Evolutionary conservation across 1,140 invertebrate species (phyloP), one percentile per base, ranked within the genome.

Genomic region (Ips nitidus): DNA sequence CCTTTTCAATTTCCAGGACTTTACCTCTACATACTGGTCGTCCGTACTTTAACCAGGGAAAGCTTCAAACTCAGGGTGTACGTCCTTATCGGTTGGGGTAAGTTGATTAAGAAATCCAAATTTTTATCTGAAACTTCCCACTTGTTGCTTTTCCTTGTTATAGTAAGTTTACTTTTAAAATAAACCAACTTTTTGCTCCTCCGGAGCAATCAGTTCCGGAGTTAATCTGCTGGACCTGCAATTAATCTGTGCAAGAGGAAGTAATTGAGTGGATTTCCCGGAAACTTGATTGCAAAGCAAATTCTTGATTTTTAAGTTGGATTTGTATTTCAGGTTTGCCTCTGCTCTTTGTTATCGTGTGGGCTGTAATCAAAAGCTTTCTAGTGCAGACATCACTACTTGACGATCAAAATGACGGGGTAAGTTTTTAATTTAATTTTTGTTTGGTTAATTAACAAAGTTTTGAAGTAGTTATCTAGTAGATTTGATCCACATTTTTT

Each of bases 11-110:
- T 69, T 70, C n/a, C 81, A 95, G 93, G 94, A 66, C 83, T 98
- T 3, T 98, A 97, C 81, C 84, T 98, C 6, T 97, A 97, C 80
- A 91, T 96, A 78, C 82, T 98, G 66, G 94, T 98, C 39, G 94
- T 97, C 47, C 91, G 94, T 82, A 95, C 94, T 1, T 94, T 95
- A 77, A 93, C 91, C 2, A 90, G 92, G 47, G 93, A 97, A 77
- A 95, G 94, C 78, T 92, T 98, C 71, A 91, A 93, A 80, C 85
- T 96, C 39, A 86, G 89, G 81, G 87, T 92, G 47, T 97, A 95
- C 79, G 84, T 91, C 2, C 81, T 90, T 36, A 93, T 98, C 69
- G 96, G 96, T 63, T 98, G 95, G 95, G 93, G 95, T 97, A 86
- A 89, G 91, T 75, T 50, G 45, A 50, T 50, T 50, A 50, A 50